Conservation (phyloP, 2,113 vertebrate genomes). For the Varanus komodoensis region DNA sequence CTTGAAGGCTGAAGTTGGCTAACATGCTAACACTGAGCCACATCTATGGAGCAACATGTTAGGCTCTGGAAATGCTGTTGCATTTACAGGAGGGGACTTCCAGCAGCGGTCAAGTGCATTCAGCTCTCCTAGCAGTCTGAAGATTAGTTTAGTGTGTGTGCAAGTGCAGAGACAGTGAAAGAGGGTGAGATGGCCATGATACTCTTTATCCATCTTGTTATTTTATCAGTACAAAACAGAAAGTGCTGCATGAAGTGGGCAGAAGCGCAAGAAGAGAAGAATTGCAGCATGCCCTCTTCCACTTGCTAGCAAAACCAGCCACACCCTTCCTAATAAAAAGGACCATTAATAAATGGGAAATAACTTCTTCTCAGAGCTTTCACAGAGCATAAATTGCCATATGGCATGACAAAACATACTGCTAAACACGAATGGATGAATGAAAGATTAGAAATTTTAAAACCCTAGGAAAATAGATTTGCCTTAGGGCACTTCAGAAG, state of each 20-base stretch:
- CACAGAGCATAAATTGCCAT: neutral
- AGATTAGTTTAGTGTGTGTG: neutral
- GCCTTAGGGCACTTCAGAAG: neutral
- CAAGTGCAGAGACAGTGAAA: neutral
- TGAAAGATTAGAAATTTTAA: neutral
- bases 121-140: neutral
- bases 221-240: neutral
- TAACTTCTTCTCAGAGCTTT: neutral
- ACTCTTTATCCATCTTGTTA: neutral
- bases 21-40: neutral
- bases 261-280: neutral
- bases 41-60: neutral
- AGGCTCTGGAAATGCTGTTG: neutral
- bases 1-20: neutral
- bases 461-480: neutral
- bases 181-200: neutral
- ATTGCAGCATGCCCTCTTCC: neutral
- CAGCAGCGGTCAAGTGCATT: neutral
- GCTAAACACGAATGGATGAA: slow-evolving; percentile 10
- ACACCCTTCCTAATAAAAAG: neutral
- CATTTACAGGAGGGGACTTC: neutral
- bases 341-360: neutral
- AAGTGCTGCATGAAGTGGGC: neutral
- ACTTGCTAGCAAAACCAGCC: neutral
- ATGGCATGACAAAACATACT: neutral